Conservation (phyloP, 2,888 invertebrate genomes). For the Papilio protenor region DNA sequence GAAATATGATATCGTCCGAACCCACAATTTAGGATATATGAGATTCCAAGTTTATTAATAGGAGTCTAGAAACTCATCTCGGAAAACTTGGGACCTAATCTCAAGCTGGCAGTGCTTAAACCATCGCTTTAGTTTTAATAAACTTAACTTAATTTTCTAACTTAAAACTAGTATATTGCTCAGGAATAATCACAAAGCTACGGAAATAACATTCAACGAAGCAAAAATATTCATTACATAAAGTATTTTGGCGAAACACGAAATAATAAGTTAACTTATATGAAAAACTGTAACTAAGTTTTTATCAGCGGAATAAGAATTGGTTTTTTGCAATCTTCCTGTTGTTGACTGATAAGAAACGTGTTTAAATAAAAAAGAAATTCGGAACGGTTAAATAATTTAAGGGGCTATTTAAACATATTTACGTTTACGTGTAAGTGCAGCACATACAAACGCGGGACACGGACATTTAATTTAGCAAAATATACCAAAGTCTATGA, state of each 20-base stretch:
- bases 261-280: slow-evolving; percentile 3
- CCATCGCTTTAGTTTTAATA: not conserved
- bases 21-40: not conserved
- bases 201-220: not conserved
- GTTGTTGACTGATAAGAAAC: slow-evolving; percentile 27
- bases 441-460: not conserved
- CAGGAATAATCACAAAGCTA: not conserved
- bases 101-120: not conserved
- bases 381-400: not conserved
- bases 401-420: not conserved
- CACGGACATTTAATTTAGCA: not conserved
- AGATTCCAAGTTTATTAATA: no score
- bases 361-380: slow-evolving; percentile 15
- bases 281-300: slow-evolving; percentile 9
- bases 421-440: not conserved
- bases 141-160: no score
- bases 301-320: slow-evolving; percentile 24
- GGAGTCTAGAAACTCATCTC: no score
- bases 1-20: not conserved
- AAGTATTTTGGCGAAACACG: not conserved
- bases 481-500: not conserved
- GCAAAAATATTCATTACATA: not conserved
- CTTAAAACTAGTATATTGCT: not conserved
- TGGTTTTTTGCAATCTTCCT: slow-evolving; percentile 13
- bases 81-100: not conserved